A percentile compares a stretch with the other conserved stretches of the same genome.
Evolutionary conservation across 1,140 invertebrate species (phyloP).

Genomic region (Nymphalis io): DNA sequence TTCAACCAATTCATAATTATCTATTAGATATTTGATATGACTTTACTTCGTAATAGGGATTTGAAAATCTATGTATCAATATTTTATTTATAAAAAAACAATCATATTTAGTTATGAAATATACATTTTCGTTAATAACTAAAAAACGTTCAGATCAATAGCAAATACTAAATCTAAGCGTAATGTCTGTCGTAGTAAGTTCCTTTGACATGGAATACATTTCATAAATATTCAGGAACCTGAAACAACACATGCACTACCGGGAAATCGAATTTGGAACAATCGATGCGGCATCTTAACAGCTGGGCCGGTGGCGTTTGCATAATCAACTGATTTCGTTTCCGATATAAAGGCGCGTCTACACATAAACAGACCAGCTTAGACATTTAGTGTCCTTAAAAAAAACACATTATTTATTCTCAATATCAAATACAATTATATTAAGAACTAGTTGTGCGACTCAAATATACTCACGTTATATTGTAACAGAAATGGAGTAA

Average conservation of each 20-base stretch:
- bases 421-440: too few relatives aligned
- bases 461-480: too few relatives aligned
- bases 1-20: too few relatives aligned
- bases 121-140: background rate
- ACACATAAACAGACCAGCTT: background rate
- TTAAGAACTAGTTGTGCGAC: too few relatives aligned
- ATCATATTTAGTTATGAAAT: too few relatives aligned
- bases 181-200: background rate
- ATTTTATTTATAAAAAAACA: too few relatives aligned
- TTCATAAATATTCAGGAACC: slow-evolving; percentile 47
- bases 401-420: too few relatives aligned
- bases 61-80: too few relatives aligned
- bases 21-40: too few relatives aligned
- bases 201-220: background rate
- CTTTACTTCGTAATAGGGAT: too few relatives aligned
- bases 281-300: slow-evolving; percentile 43
- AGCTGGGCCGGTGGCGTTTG: slow-evolving; percentile 37
- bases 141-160: background rate
- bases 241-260: slow-evolving; percentile 38
- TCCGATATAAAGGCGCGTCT: background rate
- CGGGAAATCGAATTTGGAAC: slow-evolving; percentile 42
- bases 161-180: background rate
- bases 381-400: background rate
- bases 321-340: slow-evolving; percentile 30
- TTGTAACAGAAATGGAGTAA: too few relatives aligned